Conservation (phyloP, 1,140 invertebrate species). For the Battus philenor region DNA sequence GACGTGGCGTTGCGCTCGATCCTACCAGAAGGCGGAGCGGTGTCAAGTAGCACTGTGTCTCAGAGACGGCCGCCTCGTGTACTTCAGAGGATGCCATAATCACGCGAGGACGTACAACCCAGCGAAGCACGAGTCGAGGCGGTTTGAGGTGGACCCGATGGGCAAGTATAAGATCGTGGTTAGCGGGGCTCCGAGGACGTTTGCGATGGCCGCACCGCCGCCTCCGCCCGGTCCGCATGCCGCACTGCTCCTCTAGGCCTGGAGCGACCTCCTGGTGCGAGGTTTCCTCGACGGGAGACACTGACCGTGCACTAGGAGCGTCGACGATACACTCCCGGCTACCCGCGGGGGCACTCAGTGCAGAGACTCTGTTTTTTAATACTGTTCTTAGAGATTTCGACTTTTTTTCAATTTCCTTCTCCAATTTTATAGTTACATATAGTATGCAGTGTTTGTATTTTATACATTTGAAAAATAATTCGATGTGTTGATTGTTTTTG, state of each 20-base stretch:
- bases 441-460: no score
- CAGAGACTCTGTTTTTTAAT: no score
- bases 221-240: conserved; percentile 50
- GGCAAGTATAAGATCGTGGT: conserved; percentile 73
- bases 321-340: no score
- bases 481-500: conserved; percentile 26
- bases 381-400: no score
- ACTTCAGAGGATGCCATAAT: conserved; percentile 67
- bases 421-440: no score
- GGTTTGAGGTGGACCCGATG: conserved; percentile 68
- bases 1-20: conserved; percentile 69
- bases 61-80: conserved; percentile 62
- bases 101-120: conserved; percentile 68
- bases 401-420: no score
- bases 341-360: no score
- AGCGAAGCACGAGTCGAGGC: conserved; percentile 63
- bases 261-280: conserved; percentile 71
- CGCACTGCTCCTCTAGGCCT: conserved; percentile 63
- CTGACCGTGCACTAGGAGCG: conserved; percentile 50
- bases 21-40: conserved; percentile 69
- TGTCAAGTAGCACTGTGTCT: conserved; percentile 71
- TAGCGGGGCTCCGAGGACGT: conserved; percentile 32
- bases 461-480: no score
- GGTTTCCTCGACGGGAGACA: conserved; percentile 56
- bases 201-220: conserved; percentile 25